Base-by-base conservation (phyloP, 2,113 vertebrate genomes). In the Electrona antarctica region DNA sequence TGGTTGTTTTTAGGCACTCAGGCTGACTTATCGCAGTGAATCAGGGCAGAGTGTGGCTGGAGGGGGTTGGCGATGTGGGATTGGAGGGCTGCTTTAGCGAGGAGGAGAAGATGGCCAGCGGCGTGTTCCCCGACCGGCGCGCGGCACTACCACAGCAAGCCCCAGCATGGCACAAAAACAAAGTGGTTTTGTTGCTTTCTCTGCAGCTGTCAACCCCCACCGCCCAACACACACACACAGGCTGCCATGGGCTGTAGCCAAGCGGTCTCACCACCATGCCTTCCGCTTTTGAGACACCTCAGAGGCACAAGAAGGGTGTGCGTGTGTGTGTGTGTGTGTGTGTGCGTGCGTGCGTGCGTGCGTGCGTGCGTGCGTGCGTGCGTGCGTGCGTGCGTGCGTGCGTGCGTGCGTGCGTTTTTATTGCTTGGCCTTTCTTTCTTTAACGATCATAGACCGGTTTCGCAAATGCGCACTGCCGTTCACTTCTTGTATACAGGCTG, bases 281-380 rank as follows among this genome's bases (percentile, higher is more conserved):
- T 73, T 73, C 75, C 33, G 33, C 33, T 41, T 41, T 67, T 49
- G 55, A 77, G 69, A 69, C 74, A 67, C 68, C 66, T 77, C 68
- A 1, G 14, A 52, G 45, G 47, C 51, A 60, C 60, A 4, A 7
- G 14, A 4, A 7, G 14, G 64, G 9, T 51, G 61, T 46, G 57
- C 10, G 55, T 13, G 64, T 33, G 52, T 58, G 56, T 33, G 62
- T 54, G 66, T 65, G 45, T 21, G 13, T 46, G 8, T 49, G 61
- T 49, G 46, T 49, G 46, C 9, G 46, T 49, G 60, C 15, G 11
- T 9, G 49, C 46, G 29, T 67, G 74, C 60, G 62, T 62, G 59
- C 55, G 60, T 51, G 9, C 11, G 57, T 15, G 57, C 9, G n/a
- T 14, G 13, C 54, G 2, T 59, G 15, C 9, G 7, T n/a, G 54